These are phyloP conservation scores for Lasioglossum marginatum DNA, from an alignment of 2,888 invertebrate genomes.

Conservation along the genomic window DNA sequence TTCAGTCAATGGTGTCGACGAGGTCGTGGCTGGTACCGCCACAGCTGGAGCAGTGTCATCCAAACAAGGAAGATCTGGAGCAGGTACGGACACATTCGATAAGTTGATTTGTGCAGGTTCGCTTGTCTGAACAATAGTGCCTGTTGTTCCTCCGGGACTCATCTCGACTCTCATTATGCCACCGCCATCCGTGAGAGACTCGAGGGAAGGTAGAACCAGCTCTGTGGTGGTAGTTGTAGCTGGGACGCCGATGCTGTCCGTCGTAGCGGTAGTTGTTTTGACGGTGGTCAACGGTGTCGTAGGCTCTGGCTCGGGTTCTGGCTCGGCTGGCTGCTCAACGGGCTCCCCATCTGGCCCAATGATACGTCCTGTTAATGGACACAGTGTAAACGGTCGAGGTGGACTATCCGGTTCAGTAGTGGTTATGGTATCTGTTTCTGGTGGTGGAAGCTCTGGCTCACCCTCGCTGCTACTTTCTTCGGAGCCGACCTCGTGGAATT, in stretches of 20 bases:
- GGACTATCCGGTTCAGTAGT: conserved; percentile 88
- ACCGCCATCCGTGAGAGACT: conserved; percentile 78
- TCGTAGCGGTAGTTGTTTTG: conserved; percentile 53
- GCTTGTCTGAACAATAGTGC: conserved; percentile 86
- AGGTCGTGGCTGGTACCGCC: conserved; percentile 48
- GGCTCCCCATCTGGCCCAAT: conserved; percentile 82
- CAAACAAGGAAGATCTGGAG: conserved; percentile 81
- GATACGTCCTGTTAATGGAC: conserved; percentile 88
- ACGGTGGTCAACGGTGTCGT: conserved; percentile 57
- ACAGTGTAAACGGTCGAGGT: conserved; percentile 89
- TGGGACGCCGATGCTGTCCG: conserved; percentile 53
- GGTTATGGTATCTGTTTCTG: conserved; percentile 81
- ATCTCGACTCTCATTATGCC: conserved; percentile 85
- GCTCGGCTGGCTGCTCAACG: conserved; percentile 78
- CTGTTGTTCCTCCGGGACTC: conserved; percentile 88
- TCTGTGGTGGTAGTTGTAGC: conserved; percentile 71
- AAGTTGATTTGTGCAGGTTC: conserved; percentile 77
- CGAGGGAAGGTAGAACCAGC: conserved; percentile 81
- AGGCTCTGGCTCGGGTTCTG: conserved; percentile 64
- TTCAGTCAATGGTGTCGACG: conserved; percentile 58
- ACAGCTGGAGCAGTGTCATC: conserved; percentile 75
- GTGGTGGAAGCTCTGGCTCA: conserved; percentile 85
- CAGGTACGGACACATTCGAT: conserved; percentile 73
- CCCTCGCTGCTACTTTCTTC: conserved; percentile 87
- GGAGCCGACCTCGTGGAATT: conserved; percentile 83